Base-by-base conservation (phyloP, 2,113 vertebrate genomes). In the Sebastes schlegelii region DNA sequence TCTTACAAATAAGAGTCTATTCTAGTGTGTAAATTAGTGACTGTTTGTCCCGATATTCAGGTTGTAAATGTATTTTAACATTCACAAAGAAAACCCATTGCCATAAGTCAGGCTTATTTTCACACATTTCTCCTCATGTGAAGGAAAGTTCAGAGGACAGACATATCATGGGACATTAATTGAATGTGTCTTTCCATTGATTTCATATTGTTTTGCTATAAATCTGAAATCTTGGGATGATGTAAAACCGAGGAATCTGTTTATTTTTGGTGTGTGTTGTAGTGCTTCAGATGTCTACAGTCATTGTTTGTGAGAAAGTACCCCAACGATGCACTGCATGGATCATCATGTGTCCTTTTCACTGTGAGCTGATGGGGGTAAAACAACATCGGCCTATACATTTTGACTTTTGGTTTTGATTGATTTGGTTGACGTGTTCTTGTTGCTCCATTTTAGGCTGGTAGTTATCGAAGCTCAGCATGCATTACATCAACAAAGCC, bases 401-500 rank as follows among this genome's bases (percentile, higher is more conserved):
- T 80, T 85, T 78, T 89, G 49, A n/a, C 76, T 88, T 88, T 78
- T 89, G 49, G 17, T 78, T 88, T 88, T 49, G 40, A 82, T 80
- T 73, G 1, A 67, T 81, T 87, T 87, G 68, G 93, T 95, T 94
- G 90, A 92, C 87, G 93, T 95, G 90, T 95, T 94, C 78, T 88
- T 85, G 83, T 89, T 87, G 87, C 95, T 95, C 92, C 93, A 91
- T 91, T 89, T 93, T 92, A 94, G 93, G 89, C 95, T 92, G 95
- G 95, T 93, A 92, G 93, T 96, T 94, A 88, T 90, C 93, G 84
- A 95, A 95, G 95, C 95, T 95, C 92, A 91, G 97, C 97, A 97
- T 97, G 97, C 94, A 94, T 96, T 94, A 95, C 91, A 91, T 95
- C 88, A 57, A 84, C 92, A 92, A 96, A 94, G 95, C 94, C 94